These are phyloP conservation scores for Labeo rohita DNA, from an alignment of 2,113 vertebrate genomes.

Conservation along the genomic window DNA sequence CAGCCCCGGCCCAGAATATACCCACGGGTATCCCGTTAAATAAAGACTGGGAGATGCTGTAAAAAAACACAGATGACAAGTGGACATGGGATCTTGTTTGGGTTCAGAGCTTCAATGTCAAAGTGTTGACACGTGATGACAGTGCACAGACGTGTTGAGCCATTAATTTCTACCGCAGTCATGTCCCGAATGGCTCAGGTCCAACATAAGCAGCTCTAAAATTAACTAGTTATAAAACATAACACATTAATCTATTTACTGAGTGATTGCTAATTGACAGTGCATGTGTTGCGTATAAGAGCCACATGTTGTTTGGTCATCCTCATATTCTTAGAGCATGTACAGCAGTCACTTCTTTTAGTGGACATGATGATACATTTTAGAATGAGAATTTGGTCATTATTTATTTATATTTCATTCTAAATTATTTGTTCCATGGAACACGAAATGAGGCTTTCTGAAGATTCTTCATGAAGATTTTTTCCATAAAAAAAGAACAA, in stretches of 20 bases:
- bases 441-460: not conserved
- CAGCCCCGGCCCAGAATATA: conserved; percentile 34
- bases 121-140: conserved; percentile 39
- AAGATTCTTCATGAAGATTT: not conserved
- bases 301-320: not conserved
- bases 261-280: conserved; percentile 13
- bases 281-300: not conserved
- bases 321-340: not conserved
- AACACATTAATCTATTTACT: conserved; percentile 19
- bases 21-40: conserved; percentile 20
- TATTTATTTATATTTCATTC: not conserved
- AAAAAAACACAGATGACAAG: conserved; percentile 46
- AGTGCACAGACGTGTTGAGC: conserved; percentile 14
- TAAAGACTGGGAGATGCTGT: conserved; percentile 44
- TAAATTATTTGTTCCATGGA: not conserved
- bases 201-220: conserved; percentile 35
- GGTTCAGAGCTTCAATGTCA: conserved; percentile 46
- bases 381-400: not conserved
- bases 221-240: conserved; percentile 25
- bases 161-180: conserved; percentile 2
- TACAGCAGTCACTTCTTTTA: not conserved
- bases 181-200: not conserved
- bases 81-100: conserved; percentile 44
- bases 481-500: not conserved
- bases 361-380: not conserved